A percentile compares a stretch with the other conserved stretches of the same genome.
These are phyloP conservation scores for Asbolus verrucosus DNA, from an alignment of 1,140 invertebrate genomes.

Conservation along the genomic window DNA sequence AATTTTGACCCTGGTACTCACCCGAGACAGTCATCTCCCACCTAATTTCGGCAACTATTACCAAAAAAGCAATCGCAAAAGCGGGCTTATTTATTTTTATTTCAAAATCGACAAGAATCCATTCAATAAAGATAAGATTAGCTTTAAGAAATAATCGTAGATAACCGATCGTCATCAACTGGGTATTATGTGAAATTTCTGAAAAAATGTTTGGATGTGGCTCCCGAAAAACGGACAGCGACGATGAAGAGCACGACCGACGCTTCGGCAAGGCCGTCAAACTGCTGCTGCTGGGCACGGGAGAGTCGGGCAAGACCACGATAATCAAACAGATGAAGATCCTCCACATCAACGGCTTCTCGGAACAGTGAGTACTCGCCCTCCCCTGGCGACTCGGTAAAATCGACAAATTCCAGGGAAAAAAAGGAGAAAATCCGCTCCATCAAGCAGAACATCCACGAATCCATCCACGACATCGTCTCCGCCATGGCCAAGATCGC, in stretches of 20 bases:
- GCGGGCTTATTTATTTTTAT: too few relatives aligned
- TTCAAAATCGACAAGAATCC: too few relatives aligned
- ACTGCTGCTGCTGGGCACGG: conserved; percentile 75
- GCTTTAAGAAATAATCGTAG: too few relatives aligned
- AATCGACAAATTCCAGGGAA: conserved; percentile 68
- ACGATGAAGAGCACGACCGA: conserved; percentile 50
- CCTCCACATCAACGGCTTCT: conserved; percentile 79
- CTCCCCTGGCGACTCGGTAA: neutral
- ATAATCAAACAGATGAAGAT: conserved; percentile 89
- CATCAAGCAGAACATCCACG: conserved; percentile 76
- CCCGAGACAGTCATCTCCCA: too few relatives aligned
- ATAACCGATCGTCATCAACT: too few relatives aligned
- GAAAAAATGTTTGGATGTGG: conserved; percentile 31
- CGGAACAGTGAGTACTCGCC: conserved; percentile 69
- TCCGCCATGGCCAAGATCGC: conserved; percentile 68
- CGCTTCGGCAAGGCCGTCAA: conserved; percentile 64
- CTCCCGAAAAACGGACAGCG: neutral
- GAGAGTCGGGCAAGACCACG: conserved; percentile 81
- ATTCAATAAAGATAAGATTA: too few relatives aligned
- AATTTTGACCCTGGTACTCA: too few relatives aligned
- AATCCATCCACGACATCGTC: conserved; percentile 75
- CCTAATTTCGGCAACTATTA: too few relatives aligned
- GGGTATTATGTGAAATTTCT: too few relatives aligned
- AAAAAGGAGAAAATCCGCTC: conserved; percentile 71
- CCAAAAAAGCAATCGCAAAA: too few relatives aligned